Evolutionary conservation across 2,113 vertebrate species (phyloP), one percentile per base, ranked within the genome.

Genomic region (Pomatorhinus ruficollis): DNA sequence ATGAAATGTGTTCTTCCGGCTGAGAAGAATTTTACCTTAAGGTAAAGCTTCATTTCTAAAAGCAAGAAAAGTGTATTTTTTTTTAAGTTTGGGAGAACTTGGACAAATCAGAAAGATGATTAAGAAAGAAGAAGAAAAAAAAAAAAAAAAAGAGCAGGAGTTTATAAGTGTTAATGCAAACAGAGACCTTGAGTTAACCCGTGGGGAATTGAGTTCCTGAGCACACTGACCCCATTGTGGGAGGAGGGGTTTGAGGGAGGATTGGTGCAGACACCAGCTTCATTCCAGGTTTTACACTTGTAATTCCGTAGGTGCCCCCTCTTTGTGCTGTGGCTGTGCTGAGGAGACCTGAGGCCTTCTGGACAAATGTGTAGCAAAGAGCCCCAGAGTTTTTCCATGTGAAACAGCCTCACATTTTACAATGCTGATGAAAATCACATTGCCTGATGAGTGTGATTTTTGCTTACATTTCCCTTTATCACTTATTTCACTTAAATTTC

Each of bases 401-500:
- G 76, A 30, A 83, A 37, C 25, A 69, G 37, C 63, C 15, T 72
- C 93, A 80, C 1, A 0, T 80, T 95, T 72, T 44, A 52, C 11
- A 21, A 1, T 0, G 0, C 66, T 86, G 66, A 56, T 86, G 83
- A 59, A 68, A 71, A 82, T 8, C 10, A 1, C 5, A 9, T 35
- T 90, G 40, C 61, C 66, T 83, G 86, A 61, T 77, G 79, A 91
- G 93, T 88, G 79, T 85, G 63, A 86, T 60, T 85, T 91, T 91
- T 96, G 69, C 31, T 95, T 95, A 93, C 74, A 50, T 87, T 95
- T 90, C 66, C 42, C 54, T 89, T 87, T 90, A 70, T 93, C 90
- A 81, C 69, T 89, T 78, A 75, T 81, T 95, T 75, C 74, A 16
- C 24, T 95, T 64, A 37, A 35, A 74, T 53, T 87, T 93, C 69